phyloP scores from a whole-genome alignment of 2,797 vertebrate genomes.

The Rhinogobio ventralis region DNA sequence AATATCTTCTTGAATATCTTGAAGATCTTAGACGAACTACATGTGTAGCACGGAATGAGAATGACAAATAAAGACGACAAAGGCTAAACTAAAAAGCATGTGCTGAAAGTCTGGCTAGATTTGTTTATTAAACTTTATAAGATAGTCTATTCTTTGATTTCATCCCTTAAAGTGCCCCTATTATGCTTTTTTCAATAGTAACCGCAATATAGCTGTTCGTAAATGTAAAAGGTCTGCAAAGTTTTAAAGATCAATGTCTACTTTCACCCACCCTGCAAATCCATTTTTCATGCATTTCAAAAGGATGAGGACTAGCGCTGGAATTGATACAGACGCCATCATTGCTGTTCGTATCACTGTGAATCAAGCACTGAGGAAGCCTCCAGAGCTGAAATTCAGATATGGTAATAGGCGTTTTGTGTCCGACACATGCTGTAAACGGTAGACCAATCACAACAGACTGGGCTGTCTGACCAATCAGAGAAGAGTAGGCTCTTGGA shows the following conservation, averaged over 20 bases:
- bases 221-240: neutral
- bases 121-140: neutral
- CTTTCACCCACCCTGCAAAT: neutral
- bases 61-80: neutral
- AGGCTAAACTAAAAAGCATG: neutral
- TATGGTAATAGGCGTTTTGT: neutral
- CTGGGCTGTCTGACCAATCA: neutral
- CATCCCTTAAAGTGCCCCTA: neutral
- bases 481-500: neutral
- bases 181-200: neutral
- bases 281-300: neutral
- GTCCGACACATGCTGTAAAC: neutral
- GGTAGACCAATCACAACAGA: neutral
- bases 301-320: neutral
- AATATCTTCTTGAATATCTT: neutral
- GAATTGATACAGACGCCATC: neutral
- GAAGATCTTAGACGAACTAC: neutral
- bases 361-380: no score
- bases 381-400: neutral
- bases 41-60: neutral
- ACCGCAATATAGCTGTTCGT: neutral
- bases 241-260: neutral
- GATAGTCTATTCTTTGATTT: neutral
- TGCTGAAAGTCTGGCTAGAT: neutral
- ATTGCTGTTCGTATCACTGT: neutral